Percentiles rank a stretch among this genome's conserved stretches.
These are phyloP conservation scores for Phyllostomus hastatus DNA, from an alignment of 2,113 vertebrate genomes.

Conservation along the genomic window DNA sequence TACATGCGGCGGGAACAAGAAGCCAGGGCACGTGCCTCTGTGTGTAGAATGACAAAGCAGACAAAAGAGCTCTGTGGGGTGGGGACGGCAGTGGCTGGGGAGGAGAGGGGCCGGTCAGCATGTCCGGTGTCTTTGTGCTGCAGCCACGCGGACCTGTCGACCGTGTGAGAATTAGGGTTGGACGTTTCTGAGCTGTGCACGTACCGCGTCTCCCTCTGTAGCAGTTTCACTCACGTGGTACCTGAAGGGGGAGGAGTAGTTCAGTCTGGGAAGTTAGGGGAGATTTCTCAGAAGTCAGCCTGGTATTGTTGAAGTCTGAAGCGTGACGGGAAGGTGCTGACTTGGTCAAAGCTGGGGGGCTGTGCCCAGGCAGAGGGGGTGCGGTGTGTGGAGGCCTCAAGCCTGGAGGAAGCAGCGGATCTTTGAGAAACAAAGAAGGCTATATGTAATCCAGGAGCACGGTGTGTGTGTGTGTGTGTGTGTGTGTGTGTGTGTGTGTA, in stretches of 20 bases:
- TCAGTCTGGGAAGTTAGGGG: not conserved
- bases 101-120: accelerated
- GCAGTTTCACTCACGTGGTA: not conserved
- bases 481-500: too few relatives aligned
- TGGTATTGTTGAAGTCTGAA: not conserved
- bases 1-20: not conserved
- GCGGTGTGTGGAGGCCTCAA: accelerated
- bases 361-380: too few relatives aligned
- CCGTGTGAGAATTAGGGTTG: not conserved
- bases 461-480: too few relatives aligned
- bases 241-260: not conserved
- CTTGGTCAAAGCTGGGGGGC: not conserved
- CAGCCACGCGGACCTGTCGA: not conserved
- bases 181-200: not conserved
- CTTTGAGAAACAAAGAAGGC: not conserved
- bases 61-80: accelerated
- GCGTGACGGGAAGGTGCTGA: not conserved
- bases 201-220: not conserved
- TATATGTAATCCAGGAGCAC: not conserved
- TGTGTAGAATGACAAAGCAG: not conserved
- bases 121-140: accelerated
- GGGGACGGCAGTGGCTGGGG: accelerated
- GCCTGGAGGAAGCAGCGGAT: not conserved
- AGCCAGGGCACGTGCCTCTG: not conserved
- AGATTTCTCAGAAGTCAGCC: not conserved